Conservation (phyloP, 2,797 vertebrate species). For the Alcedo quadribrachys region DNA sequence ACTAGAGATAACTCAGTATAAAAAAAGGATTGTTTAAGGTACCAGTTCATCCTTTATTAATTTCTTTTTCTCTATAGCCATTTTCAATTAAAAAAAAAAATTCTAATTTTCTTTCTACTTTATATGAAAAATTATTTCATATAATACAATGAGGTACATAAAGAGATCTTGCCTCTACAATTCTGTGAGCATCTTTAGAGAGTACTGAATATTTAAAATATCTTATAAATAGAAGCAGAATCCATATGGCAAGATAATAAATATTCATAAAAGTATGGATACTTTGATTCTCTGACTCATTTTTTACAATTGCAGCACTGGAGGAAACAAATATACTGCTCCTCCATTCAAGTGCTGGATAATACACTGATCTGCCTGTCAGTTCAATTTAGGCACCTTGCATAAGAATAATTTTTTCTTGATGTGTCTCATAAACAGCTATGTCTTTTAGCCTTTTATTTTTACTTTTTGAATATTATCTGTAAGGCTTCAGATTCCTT, state of each 20-base stretch:
- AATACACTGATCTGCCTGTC: slow-evolving; percentile 14
- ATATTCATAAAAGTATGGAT: slow-evolving; percentile 52
- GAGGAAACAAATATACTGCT: slow-evolving; percentile 15
- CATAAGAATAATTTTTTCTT: neutral
- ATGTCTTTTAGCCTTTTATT: neutral
- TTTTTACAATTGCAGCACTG: neutral
- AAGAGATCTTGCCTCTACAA: neutral
- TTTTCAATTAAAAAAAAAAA: neutral
- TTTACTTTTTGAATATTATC: neutral
- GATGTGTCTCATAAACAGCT: neutral
- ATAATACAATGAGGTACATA: neutral
- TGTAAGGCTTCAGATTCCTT: neutral
- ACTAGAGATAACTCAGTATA: neutral
- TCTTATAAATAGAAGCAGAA: slow-evolving; percentile 39
- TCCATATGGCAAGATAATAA: slow-evolving; percentile 47
- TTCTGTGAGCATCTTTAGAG: neutral
- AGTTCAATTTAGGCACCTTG: neutral
- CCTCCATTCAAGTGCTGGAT: neutral
- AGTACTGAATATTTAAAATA: slow-evolving; percentile 39
- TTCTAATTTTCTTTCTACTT: neutral
- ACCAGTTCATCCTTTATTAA: neutral
- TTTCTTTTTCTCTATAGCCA: neutral
- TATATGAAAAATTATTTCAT: neutral
- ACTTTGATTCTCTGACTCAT: slow-evolving; percentile 19
- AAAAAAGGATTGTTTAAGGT: neutral